These are phyloP conservation scores for Calliopsis andreniformis DNA, from an alignment of 1,140 invertebrate genomes.

Conservation along the genomic window DNA sequence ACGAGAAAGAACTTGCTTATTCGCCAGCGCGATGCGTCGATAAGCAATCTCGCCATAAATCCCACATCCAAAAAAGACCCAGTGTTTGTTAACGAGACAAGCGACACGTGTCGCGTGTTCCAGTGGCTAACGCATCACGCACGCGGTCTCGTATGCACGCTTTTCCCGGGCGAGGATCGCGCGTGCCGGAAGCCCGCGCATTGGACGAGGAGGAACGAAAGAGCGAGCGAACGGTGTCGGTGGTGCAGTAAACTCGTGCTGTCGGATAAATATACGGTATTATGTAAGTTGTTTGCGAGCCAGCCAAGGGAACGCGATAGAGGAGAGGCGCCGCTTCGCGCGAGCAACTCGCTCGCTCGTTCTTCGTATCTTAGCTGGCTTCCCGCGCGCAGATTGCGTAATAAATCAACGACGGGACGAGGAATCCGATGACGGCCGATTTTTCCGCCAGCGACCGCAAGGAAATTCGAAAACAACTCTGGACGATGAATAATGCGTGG, in stretches of 20 bases:
- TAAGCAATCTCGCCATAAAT: slow-evolving; percentile 31
- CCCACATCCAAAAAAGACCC: not conserved
- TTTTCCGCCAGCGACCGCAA: not conserved
- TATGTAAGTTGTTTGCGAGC: slow-evolving; percentile 70
- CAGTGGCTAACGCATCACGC: slow-evolving; percentile 16
- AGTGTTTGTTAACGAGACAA: slow-evolving; percentile 49
- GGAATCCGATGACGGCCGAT: not conserved
- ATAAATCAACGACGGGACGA: slow-evolving; percentile 22
- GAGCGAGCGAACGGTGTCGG: slow-evolving; percentile 44
- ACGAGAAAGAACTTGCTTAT: slow-evolving; percentile 2
- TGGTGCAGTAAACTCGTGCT: slow-evolving; percentile 61
- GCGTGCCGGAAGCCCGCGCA: not conserved
- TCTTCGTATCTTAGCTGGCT: slow-evolving; percentile 28
- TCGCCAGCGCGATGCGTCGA: slow-evolving; percentile 7
- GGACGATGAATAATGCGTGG: not conserved
- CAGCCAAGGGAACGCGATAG: slow-evolving; percentile 30
- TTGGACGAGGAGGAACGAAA: not conserved
- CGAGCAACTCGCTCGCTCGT: slow-evolving; percentile 16
- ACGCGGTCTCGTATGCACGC: not conserved
- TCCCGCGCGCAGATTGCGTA: slow-evolving; percentile 47
- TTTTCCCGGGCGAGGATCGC: slow-evolving; percentile 3
- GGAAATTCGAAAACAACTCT: not conserved
- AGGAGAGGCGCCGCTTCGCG: not conserved
- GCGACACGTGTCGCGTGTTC: slow-evolving; percentile 10
- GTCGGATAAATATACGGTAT: slow-evolving; percentile 70